Base-by-base conservation (phyloP, 2,797 vertebrate species). In the Sebastes minor region DNA sequence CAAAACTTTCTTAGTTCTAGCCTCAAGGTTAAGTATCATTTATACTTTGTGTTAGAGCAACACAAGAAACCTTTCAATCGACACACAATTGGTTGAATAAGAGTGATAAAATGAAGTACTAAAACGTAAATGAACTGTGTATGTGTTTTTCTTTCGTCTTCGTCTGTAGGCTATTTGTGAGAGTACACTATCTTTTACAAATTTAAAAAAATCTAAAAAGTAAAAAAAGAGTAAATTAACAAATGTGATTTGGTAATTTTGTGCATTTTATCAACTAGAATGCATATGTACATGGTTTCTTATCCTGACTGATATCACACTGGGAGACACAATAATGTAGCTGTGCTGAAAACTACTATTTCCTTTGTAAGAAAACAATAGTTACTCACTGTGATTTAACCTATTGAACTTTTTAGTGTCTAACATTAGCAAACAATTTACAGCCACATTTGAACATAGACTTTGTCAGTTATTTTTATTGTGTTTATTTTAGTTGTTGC, bases 161-260 rank as follows among this genome's bases (percentile, higher is more conserved):
- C 49, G 62, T 72, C 75, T 69, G 57, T 4, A 61, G 71, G 70
- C 67, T 63, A 13, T 76, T 78, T 52, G 16, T 65, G 16, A 22
- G 38, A 53, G 65, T 49, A 69, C 10, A 10, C 32, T 16, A 42
- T 14, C 2, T 10, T 42, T 65, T 46, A 20, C 20, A 5, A 1
- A 10, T 10, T 20, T 32, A 2, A 61, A 30, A 25, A 20, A 20
- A 35, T n/a, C 6, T 30, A 62, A 32, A 61, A 6, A 61, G 30
- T 2, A 35, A 35, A 52, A 9, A 46, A 42, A 42, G 38, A 42
- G 14, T 42, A 42, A 49, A 49, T 49, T 20, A 49, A 49, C 18
- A 20, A 49, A 49, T 62, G 32, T 10, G 30, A 42, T 42, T 42
- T 42, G 38, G 30, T 62, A n/a, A 32, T 33, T 28, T 10, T 27